Evolutionary conservation across 2,888 invertebrate species (phyloP), one percentile per base, ranked within the genome.

Genomic region (Steinernema scapterisci): DNA sequence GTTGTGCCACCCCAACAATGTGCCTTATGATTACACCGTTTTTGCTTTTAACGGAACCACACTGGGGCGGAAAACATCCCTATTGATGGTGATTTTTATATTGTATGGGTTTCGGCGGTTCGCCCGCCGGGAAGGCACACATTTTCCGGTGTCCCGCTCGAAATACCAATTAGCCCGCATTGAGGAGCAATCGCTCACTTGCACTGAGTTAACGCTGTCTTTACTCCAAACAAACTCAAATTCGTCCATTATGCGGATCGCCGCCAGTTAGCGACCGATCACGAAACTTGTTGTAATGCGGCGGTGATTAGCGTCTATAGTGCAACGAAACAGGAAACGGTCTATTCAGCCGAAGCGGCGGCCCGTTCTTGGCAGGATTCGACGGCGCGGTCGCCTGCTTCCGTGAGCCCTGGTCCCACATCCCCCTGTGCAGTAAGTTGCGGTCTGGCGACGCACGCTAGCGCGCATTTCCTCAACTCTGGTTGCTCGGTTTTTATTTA

Each of bases 381-480:
- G 48, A 5, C 45, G 9, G 9, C 16, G 45, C 45, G 45, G 45
- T 7, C 45, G 45, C 45, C 48, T 38, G 38, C 48, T 48, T 48
- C 48, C 19, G 48, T 48, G 48, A 2, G 48, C 48, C n/a, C 6
- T 19, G 48, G 19, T 48, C 48, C 48, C 19, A 48, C 16, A 48
- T 38, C 38, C 38, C 38, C 38, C 38, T 38, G 38, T 38, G 38
- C 38, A 38, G 38, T 9, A 52, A 21, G 23, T 52, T 21, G 21
- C 23, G 48, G 16, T 48, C 48, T 11, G 63, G 38, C 31, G 13
- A 38, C 25, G 31, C 63, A 27, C 63, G 63, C 63, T 25, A 13
- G 63, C 63, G 63, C 63, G 31, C 63, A 27, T 63, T 63, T 63
- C 63, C 63, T 25, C 63, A 63, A 63, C 63, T 63, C 63, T 63